Evolutionary conservation across 1,140 invertebrate species (phyloP).

Genomic region (Diabrotica undecimpunctata): DNA sequence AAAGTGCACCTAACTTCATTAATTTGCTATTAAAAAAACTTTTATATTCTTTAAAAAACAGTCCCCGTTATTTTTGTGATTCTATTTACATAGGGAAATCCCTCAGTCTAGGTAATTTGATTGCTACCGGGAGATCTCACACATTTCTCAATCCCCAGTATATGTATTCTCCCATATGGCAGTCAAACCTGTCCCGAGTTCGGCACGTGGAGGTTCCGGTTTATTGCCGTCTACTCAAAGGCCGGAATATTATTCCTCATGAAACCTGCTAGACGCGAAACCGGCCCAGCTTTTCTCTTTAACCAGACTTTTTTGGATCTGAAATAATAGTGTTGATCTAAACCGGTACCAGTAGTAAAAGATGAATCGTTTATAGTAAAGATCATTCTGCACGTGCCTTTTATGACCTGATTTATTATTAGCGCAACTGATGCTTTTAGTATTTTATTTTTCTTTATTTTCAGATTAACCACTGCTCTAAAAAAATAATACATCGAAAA

Average conservation of each 20-base stretch:
- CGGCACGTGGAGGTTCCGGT: slow-evolving; percentile 34
- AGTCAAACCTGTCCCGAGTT: slow-evolving; percentile 25
- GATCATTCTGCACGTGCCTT: slow-evolving; percentile 4
- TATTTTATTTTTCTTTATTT: slow-evolving; percentile 23
- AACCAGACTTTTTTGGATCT: slow-evolving; percentile 25
- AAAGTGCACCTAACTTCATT: not conserved
- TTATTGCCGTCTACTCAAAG: slow-evolving; percentile 24
- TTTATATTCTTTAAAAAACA: not conserved
- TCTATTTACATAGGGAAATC: not conserved
- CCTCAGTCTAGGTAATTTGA: not conserved
- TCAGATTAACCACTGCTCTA: slow-evolving; percentile 20
- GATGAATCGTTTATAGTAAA: slow-evolving; percentile 27
- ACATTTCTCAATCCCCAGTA: not conserved
- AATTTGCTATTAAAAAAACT: not conserved
- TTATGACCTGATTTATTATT: slow-evolving; percentile 12
- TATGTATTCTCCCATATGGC: slow-evolving; percentile 6
- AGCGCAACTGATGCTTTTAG: not conserved
- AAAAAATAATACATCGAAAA: slow-evolving; percentile 17
- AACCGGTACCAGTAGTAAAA: slow-evolving; percentile 33
- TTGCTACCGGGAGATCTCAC: no score
- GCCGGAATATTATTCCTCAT: not conserved
- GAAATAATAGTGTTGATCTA: slow-evolving; percentile 34
- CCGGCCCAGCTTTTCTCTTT: slow-evolving; percentile 16
- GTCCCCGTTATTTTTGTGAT: not conserved
- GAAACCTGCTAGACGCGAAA: slow-evolving; percentile 2